Percentiles rank a stretch among this genome's conserved stretches.
These are phyloP conservation scores for Mactromeris polynyma DNA, from an alignment of 2,888 invertebrate genomes.

Conservation along the genomic window DNA sequence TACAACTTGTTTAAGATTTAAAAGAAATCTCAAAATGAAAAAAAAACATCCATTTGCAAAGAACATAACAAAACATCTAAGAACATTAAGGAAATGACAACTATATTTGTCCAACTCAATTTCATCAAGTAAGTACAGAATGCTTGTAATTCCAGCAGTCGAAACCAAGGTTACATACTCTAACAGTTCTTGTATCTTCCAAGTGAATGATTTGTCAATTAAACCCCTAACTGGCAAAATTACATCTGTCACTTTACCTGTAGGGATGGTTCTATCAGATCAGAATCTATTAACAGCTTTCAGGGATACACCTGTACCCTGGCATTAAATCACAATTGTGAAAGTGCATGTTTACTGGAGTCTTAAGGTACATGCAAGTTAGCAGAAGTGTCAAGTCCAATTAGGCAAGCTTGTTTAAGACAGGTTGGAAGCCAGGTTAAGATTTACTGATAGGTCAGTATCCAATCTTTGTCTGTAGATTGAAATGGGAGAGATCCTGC, in stretches of 20 bases:
- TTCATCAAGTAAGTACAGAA: too few species aligned
- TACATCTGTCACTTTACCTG: slow-evolving; percentile 43
- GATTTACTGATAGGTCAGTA: slow-evolving; percentile 58
- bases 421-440: slow-evolving; percentile 31
- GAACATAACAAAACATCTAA: too few species aligned
- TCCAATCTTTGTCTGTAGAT: slow-evolving; percentile 53
- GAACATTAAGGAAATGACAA: too few species aligned
- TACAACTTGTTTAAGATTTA: too few species aligned
- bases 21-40: too few species aligned
- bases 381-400: slow-evolving; percentile 45
- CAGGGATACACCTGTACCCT: slow-evolving; percentile 20
- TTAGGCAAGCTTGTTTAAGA: slow-evolving; percentile 24
- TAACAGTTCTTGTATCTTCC: not conserved
- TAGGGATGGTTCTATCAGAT: slow-evolving; percentile 4
- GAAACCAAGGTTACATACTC: not conserved
- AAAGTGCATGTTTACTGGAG: slow-evolving; percentile 34
- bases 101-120: too few species aligned
- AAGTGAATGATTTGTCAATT: not conserved
- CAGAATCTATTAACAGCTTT: slow-evolving; percentile 28
- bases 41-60: too few species aligned
- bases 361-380: slow-evolving; percentile 17
- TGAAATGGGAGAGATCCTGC: slow-evolving; percentile 40
- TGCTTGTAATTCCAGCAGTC: not conserved
- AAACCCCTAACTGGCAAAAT: not conserved
- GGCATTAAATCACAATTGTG: slow-evolving; percentile 25